A percentile compares a stretch with the other conserved stretches of the same genome.
These are phyloP conservation scores for Drosophila melanocephala DNA, from an alignment of 2,888 invertebrate genomes.

Conservation along the genomic window DNA sequence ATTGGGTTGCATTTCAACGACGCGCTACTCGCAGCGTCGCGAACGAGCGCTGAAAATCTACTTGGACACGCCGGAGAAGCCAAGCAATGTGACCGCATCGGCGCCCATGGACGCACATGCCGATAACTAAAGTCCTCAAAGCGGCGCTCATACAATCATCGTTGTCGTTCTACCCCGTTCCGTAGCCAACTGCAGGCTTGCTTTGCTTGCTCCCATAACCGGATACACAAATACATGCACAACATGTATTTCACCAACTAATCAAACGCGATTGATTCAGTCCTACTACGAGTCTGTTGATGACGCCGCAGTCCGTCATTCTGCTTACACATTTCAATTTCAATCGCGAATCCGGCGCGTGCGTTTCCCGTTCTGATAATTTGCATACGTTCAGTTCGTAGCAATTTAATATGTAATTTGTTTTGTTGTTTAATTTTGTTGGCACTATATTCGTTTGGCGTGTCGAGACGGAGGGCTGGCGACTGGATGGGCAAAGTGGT, in stretches of 20 bases:
- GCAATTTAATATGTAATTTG: constrained; percentile 60
- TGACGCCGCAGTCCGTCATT: constrained; percentile 13
- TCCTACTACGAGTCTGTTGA: constrained; percentile 20
- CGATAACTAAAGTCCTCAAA: constrained; percentile 55
- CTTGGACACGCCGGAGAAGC: constrained; percentile 86
- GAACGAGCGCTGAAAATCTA: constrained; percentile 91
- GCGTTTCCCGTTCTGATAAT: constrained; percentile 30
- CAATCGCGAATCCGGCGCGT: constrained; percentile 8
- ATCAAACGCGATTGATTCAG: constrained; percentile 27
- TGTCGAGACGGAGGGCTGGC: constrained; percentile 10
- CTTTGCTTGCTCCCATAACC: constrained; percentile 23
- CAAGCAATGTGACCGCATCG: constrained; percentile 69
- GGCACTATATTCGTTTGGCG: constrained; percentile 36
- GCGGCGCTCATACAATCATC: constrained; percentile 13
- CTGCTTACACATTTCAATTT: constrained; percentile 20
- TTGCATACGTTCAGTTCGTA: constrained; percentile 35
- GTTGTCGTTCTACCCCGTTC: constrained; percentile 22
- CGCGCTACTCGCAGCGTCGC: constrained; percentile 88
- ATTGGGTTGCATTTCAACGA: constrained; percentile 83
- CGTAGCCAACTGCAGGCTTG: constrained; percentile 18
- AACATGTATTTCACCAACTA: constrained; percentile 37
- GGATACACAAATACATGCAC: constrained; percentile 29
- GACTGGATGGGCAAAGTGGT: neutral
- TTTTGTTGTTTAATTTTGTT: constrained; percentile 71
- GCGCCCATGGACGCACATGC: constrained; percentile 67